Percentiles rank a stretch among this genome's conserved stretches.
phyloP scores from a whole-genome alignment of 2,888 invertebrate species.

The Amphiduros pacificus region DNA sequence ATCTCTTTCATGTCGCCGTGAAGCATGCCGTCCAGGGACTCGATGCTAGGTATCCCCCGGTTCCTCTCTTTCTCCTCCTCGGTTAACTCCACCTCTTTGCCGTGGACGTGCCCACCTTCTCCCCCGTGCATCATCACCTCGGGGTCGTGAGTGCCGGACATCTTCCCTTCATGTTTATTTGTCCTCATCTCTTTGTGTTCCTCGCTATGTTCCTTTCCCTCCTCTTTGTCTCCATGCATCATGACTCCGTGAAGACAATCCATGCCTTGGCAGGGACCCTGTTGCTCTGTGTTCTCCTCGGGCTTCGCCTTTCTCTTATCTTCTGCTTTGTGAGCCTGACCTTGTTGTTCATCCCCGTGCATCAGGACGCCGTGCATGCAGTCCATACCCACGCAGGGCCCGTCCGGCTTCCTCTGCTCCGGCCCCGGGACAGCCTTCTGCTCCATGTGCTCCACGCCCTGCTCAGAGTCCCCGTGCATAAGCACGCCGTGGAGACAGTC shows the following conservation, averaged over 20 bases:
- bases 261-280: constrained; percentile 31
- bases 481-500: constrained; percentile 23
- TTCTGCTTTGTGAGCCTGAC: constrained; percentile 12
- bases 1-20: constrained; percentile 1
- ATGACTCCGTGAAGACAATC: constrained; percentile 38
- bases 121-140: constrained; percentile 5
- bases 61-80: too few species aligned
- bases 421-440: background rate
- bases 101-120: constrained; percentile 4
- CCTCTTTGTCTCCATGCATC: constrained; percentile 38
- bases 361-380: constrained; percentile 26
- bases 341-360: constrained; percentile 21
- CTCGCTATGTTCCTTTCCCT: constrained; percentile 16
- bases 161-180: background rate
- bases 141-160: background rate
- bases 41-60: constrained; percentile 6
- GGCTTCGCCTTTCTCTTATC: background rate
- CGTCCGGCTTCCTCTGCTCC: background rate
- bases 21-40: background rate
- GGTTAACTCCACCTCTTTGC: too few species aligned
- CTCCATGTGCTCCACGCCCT: background rate
- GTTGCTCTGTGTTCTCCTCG: background rate
- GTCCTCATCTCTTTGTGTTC: constrained; percentile 22
- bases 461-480: constrained; percentile 2
- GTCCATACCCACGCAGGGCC: constrained; percentile 26